phyloP scores from a whole-genome alignment of 2,888 invertebrate species.

The Philopedon plagiatum region DNA sequence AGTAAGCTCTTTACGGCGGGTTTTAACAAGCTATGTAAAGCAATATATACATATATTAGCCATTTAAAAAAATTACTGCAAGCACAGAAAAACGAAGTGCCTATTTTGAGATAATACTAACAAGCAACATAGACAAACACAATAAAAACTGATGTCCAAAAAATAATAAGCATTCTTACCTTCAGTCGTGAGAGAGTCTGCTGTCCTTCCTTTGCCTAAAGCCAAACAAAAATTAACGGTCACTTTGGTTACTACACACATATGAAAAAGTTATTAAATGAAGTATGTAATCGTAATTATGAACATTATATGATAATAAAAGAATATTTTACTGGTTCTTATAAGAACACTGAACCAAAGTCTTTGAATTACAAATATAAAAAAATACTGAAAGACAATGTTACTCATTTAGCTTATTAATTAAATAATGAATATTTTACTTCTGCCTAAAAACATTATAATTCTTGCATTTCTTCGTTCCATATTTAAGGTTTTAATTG shows the following conservation, averaged over 20 bases:
- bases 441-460: too few species aligned
- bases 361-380: too few species aligned
- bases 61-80: constrained; percentile 20
- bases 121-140: constrained; percentile 36
- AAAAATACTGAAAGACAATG: too few species aligned
- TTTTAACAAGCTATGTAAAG: too few species aligned
- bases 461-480: too few species aligned
- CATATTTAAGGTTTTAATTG: too few species aligned
- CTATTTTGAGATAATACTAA: constrained; percentile 46
- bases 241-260: constrained; percentile 63
- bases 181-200: constrained; percentile 80
- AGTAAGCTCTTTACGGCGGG: too few species aligned
- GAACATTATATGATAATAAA: neutral
- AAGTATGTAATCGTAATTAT: neutral
- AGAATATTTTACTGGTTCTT: neutral
- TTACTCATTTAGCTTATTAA: too few species aligned
- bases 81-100: constrained; percentile 37
- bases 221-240: constrained; percentile 66
- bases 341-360: too few species aligned
- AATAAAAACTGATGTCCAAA: constrained; percentile 52
- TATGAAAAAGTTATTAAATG: neutral
- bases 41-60: neutral
- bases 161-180: constrained; percentile 71
- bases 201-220: constrained; percentile 79
- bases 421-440: too few species aligned